Conservation (phyloP, 1,140 invertebrate species). For the Drosophila lowei region DNA sequence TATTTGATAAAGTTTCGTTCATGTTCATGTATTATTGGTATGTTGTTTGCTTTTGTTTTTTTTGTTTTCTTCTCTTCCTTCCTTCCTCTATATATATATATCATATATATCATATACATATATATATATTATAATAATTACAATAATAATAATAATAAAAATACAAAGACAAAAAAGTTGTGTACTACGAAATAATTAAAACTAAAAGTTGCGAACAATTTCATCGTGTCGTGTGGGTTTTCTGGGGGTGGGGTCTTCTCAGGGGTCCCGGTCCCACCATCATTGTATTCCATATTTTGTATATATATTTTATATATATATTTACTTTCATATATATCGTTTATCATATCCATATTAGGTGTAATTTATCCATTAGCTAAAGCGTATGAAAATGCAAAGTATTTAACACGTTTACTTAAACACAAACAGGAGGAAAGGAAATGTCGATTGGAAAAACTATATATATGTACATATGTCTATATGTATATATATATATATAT, state of each 20-base stretch:
- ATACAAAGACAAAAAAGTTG: conserved; percentile 56
- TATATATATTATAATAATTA: conserved; percentile 60
- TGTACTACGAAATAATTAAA: conserved; percentile 55
- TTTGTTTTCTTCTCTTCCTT: conserved; percentile 26
- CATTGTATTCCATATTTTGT: conserved; percentile 7
- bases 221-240: conserved; percentile 8
- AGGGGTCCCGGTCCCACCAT: conserved; percentile 6
- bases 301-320: conserved; percentile 33
- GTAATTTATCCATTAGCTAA: conserved; percentile 73
- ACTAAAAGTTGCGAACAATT: conserved; percentile 51
- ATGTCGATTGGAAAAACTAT: conserved; percentile 6
- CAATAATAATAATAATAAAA: conserved; percentile 67
- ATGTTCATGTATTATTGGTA: conserved; percentile 76
- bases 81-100: conserved; percentile 46
- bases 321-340: conserved; percentile 29
- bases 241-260: too few relatives aligned
- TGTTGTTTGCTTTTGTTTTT: conserved; percentile 53
- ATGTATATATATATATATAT: background rate
- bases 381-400: conserved; percentile 80
- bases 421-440: conserved; percentile 43
- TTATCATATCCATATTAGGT: conserved; percentile 58
- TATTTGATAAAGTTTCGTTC: conserved; percentile 78
- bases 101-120: conserved; percentile 38
- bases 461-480: conserved; percentile 7
- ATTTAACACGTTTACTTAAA: conserved; percentile 60